phyloP scores from a whole-genome alignment of 53 echinoderm and acorn worm genomes.

The Arbacia lixula region DNA sequence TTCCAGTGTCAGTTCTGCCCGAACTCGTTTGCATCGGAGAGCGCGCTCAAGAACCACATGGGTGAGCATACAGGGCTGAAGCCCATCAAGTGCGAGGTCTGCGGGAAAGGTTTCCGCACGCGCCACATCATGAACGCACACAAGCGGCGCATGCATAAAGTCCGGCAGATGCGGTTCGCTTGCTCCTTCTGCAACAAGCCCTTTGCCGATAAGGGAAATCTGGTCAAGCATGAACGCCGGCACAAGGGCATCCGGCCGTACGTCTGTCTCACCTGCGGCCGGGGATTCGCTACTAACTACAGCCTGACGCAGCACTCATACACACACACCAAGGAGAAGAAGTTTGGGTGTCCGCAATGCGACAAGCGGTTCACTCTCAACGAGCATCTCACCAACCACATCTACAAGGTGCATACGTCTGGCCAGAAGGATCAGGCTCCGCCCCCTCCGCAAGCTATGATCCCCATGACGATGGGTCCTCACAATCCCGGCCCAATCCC shows the following conservation, averaged over 20 bases:
- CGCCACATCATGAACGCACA: conserved; percentile 33
- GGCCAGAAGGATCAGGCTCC: conserved; percentile 12
- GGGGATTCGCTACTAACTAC: conserved; percentile 32
- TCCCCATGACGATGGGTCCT: conserved; percentile 18
- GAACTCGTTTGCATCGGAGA: conserved; percentile 7
- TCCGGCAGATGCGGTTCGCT: conserved; percentile 14
- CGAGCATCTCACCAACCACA: conserved; percentile 42
- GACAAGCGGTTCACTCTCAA: conserved; percentile 40
- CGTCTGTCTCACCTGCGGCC: conserved; percentile 35
- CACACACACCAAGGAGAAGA: conserved; percentile 45
- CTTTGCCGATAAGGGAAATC: conserved; percentile 22
- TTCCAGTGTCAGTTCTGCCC: conserved; percentile 42
- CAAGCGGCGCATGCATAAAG: conserved; percentile 37
- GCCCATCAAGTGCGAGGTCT: conserved; percentile 41
- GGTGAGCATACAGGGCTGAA: conserved; percentile 46
- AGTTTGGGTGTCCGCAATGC: conserved; percentile 24
- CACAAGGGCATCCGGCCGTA: conserved; percentile 46
- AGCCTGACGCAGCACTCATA: conserved; percentile 4
- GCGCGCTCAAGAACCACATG: conserved; percentile 25
- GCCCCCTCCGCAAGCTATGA: conserved; percentile 1
- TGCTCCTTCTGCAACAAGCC: conserved; percentile 47
- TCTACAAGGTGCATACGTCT: conserved; percentile 29
- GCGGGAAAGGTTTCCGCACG: conserved; percentile 40
- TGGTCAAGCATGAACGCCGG: conserved; percentile 40
- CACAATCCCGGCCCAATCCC: conserved; percentile 5